Conservation (phyloP, 1,140 invertebrate genomes). For the Capitella teleta region DNA sequence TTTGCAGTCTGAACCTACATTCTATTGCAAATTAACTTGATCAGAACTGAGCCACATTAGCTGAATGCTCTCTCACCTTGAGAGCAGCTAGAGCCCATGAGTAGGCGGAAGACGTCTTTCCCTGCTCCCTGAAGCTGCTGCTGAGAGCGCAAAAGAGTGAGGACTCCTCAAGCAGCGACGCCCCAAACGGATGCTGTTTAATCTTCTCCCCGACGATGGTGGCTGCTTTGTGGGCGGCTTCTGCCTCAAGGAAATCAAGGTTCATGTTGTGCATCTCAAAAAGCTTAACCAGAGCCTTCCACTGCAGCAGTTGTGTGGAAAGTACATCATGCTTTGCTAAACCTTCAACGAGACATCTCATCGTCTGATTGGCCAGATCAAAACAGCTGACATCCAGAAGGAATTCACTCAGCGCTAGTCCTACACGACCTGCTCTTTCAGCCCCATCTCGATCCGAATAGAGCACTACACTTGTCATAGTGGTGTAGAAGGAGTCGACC, state of each 20-base stretch:
- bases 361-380: constrained; percentile 4
- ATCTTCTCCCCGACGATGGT: constrained; percentile 26
- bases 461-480: no score
- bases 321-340: constrained; percentile 22
- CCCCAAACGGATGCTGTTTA: constrained; percentile 32
- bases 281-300: constrained; percentile 26
- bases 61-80: no score
- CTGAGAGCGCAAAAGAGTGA: constrained; percentile 22
- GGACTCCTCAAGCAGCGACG: constrained; percentile 23
- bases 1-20: constrained; percentile 17
- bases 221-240: constrained; percentile 22
- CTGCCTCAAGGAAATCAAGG: constrained; percentile 21
- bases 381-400: neutral
- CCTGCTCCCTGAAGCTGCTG: constrained; percentile 25
- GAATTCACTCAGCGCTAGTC: constrained; percentile 14
- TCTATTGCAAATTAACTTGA: no score
- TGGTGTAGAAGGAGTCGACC: constrained; percentile 23
- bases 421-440: constrained; percentile 12
- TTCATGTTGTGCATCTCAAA: constrained; percentile 29
- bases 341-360: constrained; percentile 20
- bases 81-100: constrained; percentile 26
- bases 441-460: constrained; percentile 21
- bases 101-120: constrained; percentile 22
- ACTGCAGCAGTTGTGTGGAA: no score
- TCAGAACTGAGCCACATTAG: no score